Evolutionary conservation across 1,140 invertebrate genomes (phyloP), one percentile per base, ranked within the genome.

Genomic region (Drosophila aff.): DNA sequence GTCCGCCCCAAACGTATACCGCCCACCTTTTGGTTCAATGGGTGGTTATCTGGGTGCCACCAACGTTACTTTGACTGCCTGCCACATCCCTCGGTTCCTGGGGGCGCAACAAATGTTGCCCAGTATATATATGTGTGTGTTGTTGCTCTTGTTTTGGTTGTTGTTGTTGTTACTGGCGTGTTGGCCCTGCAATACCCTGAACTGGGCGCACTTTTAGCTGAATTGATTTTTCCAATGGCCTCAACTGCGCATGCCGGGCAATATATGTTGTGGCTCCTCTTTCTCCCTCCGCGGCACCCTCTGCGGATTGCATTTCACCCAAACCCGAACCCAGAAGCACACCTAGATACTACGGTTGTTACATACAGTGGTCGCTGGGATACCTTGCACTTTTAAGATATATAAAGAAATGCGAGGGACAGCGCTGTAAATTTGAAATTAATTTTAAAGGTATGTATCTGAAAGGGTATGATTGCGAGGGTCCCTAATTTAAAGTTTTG

Each of bases 161-260:
- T 33, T 73, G 71, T 33, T 73, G 38, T 44, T 52, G 68, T 55
- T 63, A 38, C 21, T 57, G 61, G 1, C 7, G 50, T 21, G 28
- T 36, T 58, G 59, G 49, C 72, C 72, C 73, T 84, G 74, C 81
- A 79, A 79, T 72, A 68, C 77, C 75, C 75, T 60, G 89, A 79
- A 85, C 81, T 86, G 85, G 75, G 85, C 74, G 86, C 78, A 90
- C 71, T 85, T 89, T 91, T 91, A 91, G 89, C 89, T 91, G 84
- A 91, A 91, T 91, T 91, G 89, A 91, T 91, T 91, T 91, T 91
- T 91, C 72, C 57, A 73, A 68, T 62, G 67, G 75, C 64, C 85
- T 80, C 81, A 28, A 89, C 75, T 90, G 85, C 85, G 85, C 85
- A 90, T 90, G 85, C 82, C 85, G 85, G 85, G 76, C 86, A 82